Percentiles rank a stretch among this genome's conserved stretches.
These are phyloP conservation scores for Trypoxylon attenuatum DNA, from an alignment of 2,888 invertebrate genomes.

Conservation along the genomic window DNA sequence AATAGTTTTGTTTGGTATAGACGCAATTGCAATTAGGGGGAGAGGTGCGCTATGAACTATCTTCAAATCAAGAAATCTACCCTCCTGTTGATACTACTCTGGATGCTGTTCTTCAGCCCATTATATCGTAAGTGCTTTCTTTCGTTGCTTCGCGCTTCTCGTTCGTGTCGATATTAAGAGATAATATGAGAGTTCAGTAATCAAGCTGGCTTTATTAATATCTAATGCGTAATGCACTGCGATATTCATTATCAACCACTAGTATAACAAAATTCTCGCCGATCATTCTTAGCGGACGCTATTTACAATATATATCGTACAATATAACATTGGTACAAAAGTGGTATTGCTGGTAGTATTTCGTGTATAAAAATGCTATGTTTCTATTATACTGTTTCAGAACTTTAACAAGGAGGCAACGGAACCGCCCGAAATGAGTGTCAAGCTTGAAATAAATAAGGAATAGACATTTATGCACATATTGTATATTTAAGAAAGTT, in stretches of 20 bases:
- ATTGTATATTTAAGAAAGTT: constrained; percentile 69
- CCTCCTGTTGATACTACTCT: constrained; percentile 71
- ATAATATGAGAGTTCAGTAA: constrained; percentile 21
- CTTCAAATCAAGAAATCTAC: constrained; percentile 71
- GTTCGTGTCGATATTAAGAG: constrained; percentile 22
- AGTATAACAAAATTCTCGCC: constrained; percentile 10
- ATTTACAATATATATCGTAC: background rate
- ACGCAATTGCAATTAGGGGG: constrained; percentile 73
- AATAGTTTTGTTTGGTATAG: constrained; percentile 70
- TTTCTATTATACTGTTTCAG: constrained; percentile 60
- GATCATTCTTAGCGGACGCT: constrained; percentile 10
- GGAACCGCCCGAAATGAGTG: constrained; percentile 67
- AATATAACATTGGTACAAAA: background rate
- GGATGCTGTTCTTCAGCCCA: constrained; percentile 73
- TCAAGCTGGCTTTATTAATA: constrained; percentile 48
- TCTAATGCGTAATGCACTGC: constrained; percentile 37
- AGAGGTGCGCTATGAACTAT: constrained; percentile 72
- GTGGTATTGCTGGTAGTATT: no score
- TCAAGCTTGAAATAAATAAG: constrained; percentile 60
- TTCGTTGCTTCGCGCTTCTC: constrained; percentile 48
- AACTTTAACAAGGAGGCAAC: constrained; percentile 71
- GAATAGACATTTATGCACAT: constrained; percentile 67
- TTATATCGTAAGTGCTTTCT: constrained; percentile 72
- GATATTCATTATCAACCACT: constrained; percentile 12
- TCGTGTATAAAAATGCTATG: background rate